Conservation (phyloP, 1,140 invertebrate species). For the Drosophila parabipectinata region DNA sequence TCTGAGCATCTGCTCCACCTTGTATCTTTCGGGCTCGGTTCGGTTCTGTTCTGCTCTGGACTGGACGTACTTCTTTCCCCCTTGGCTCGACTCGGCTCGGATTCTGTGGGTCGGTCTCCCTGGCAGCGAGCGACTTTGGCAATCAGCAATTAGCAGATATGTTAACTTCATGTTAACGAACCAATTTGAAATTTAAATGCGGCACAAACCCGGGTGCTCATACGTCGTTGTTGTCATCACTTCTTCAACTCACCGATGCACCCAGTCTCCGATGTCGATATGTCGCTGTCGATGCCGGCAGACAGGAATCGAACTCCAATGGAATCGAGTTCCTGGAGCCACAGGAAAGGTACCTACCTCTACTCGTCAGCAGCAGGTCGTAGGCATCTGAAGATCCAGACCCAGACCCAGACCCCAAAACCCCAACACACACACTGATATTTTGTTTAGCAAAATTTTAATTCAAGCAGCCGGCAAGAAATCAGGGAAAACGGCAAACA, state of each 20-base stretch:
- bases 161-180: conserved; percentile 82
- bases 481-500: conserved; percentile 30
- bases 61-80: background rate
- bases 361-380: conserved; percentile 22
- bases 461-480: conserved; percentile 51
- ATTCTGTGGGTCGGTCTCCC: conserved; percentile 29
- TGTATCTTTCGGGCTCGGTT: conserved; percentile 19
- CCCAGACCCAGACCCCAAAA: conserved; percentile 29
- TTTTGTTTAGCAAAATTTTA: conserved; percentile 77
- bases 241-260: conserved; percentile 71
- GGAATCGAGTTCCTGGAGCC: conserved; percentile 3
- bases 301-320: conserved; percentile 10
- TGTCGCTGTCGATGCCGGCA: conserved; percentile 36
- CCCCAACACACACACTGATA: conserved; percentile 41
- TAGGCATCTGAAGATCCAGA: conserved; percentile 25
- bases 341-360: conserved; percentile 11
- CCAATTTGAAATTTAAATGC: conserved; percentile 82
- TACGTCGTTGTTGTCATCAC: conserved; percentile 78
- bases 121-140: conserved; percentile 72
- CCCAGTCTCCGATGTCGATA: conserved; percentile 44
- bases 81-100: conserved; percentile 11
- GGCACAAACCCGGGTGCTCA: conserved; percentile 78
- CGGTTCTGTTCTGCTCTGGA: conserved; percentile 2
- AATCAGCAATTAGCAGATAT: conserved; percentile 82
- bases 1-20: conserved; percentile 45